Evolutionary conservation across 1,140 invertebrate genomes (phyloP).

Genomic region (Lepidostoma basale): DNA sequence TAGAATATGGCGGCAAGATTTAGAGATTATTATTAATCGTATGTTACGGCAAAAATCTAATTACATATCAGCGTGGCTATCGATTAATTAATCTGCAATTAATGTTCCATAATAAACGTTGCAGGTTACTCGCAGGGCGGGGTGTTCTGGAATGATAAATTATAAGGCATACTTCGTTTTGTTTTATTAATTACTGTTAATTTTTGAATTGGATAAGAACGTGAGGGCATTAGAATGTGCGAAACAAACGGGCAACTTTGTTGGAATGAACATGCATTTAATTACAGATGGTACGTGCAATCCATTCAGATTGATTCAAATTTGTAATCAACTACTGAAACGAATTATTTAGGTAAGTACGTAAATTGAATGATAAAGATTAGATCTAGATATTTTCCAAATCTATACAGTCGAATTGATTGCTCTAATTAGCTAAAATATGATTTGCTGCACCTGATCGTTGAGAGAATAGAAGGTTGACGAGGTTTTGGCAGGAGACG

Average conservation of each 20-base stretch:
- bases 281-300: too few relatives aligned
- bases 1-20: not conserved
- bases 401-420: too few relatives aligned
- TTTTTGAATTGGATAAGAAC: conserved; percentile 6
- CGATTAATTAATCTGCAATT: conserved; percentile 45
- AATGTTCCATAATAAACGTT: conserved; percentile 31
- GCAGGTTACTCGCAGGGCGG: conserved; percentile 15
- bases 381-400: too few relatives aligned
- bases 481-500: too few relatives aligned
- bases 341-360: too few relatives aligned
- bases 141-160: conserved; percentile 5
- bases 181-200: not conserved
- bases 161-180: conserved; percentile 8
- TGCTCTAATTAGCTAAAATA: too few relatives aligned
- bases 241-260: not conserved
- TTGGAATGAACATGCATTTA: too few relatives aligned
- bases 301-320: too few relatives aligned
- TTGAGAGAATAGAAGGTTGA: too few relatives aligned
- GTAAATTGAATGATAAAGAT: too few relatives aligned
- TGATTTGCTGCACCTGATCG: too few relatives aligned
- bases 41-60: conserved; percentile 38
- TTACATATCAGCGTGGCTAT: conserved; percentile 42
- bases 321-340: too few relatives aligned
- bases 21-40: conserved; percentile 1
- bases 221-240: not conserved